Evolutionary conservation across 1,140 invertebrate genomes (phyloP), one percentile per base, ranked within the genome.

Genomic region (Apis dorsata): DNA sequence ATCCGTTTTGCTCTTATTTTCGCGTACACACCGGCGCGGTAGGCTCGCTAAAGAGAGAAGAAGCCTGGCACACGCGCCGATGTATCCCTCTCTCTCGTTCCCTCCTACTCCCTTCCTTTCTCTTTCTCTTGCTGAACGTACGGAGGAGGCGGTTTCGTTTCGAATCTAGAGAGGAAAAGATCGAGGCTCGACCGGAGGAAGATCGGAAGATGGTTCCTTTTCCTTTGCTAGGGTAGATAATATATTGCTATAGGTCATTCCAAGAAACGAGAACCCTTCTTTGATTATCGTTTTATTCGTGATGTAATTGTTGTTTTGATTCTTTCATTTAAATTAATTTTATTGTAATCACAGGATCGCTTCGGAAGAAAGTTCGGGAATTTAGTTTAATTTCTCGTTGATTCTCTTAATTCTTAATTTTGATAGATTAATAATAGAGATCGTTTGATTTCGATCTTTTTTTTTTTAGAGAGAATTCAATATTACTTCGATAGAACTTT

Each of bases 11-110:
- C 68, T 66, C 69, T 77, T 71, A 69, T 83, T 83, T 72, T 65
- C 66, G 59, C 75, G 66, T 55, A 79, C 74, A 70, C 73, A n/a
- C 15, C 53, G 81, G 59, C 68, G 81, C 73, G 82, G 81, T 77
- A 76, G 73, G 77, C 79, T 85, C 72, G 72, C 71, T 81, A 79
- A 86, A 76, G 66, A 65, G 74, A 86, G 86, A 89, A 80, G 87
- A 79, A 24, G 24, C 72, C 83, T 86, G 90, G 86, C 86, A 91
- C 86, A 88, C 90, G 84, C 88, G 85, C 76, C 82, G 75, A 83
- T 84, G 76, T 76, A 72, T 69, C 71, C 34, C 79, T 62, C 71
- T 62, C 71, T 70, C 81, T 79, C 59, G 70, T 85, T 73, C 60
- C 24, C 28, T 57, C 11, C 57, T 53, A 4, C 51, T 71, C n/a